These are phyloP conservation scores for Brienomyrus longianalis DNA, from an alignment of 2,113 vertebrate species.

Conservation along the genomic window DNA sequence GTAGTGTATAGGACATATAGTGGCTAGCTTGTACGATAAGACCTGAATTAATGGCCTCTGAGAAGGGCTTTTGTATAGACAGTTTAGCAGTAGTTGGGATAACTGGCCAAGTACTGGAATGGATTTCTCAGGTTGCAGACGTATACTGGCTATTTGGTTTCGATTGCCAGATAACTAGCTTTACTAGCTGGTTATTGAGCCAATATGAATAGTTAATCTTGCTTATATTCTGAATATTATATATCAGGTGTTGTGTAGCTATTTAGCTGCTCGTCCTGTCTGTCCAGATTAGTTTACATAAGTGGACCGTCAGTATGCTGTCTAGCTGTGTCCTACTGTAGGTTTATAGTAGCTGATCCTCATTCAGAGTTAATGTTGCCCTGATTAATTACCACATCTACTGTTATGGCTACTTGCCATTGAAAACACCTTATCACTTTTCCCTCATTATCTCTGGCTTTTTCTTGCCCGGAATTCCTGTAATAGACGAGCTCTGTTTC, in stretches of 20 bases:
- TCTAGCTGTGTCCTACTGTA: not conserved
- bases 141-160: not conserved
- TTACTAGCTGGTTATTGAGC: not conserved
- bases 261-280: not conserved
- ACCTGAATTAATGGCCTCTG: not conserved
- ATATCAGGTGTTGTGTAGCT: not conserved
- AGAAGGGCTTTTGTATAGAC: not conserved
- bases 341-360: not conserved
- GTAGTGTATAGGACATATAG: not conserved
- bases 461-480: not conserved
- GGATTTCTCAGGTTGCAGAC: not conserved
- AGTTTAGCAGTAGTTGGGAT: not conserved
- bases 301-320: not conserved
- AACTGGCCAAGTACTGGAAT: not conserved
- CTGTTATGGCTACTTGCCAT: not conserved
- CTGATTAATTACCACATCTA: not conserved
- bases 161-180: not conserved
- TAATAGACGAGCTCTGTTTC: not conserved
- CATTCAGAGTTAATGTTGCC: not conserved
- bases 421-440: not conserved
- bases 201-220: not conserved
- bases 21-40: not conserved
- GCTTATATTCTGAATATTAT: not conserved
- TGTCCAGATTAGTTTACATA: not conserved
- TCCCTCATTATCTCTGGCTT: not conserved